Percentiles rank a stretch among this genome's conserved stretches.
These are phyloP conservation scores for Leptinotarsa haldemani DNA, from an alignment of 2,888 invertebrate genomes.

Conservation along the genomic window DNA sequence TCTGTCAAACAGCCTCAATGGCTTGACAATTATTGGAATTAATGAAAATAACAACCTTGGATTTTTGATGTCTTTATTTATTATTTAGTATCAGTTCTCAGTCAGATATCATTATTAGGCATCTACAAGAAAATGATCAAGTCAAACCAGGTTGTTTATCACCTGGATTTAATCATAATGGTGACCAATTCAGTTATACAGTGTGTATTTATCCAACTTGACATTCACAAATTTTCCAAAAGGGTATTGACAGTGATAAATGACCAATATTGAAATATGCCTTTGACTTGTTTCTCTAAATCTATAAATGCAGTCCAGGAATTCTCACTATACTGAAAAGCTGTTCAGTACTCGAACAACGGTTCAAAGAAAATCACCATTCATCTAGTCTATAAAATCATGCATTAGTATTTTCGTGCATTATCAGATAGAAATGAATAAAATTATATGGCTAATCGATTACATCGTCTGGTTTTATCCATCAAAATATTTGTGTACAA, in stretches of 20 bases:
- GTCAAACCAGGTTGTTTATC: neutral
- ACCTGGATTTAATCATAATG: neutral
- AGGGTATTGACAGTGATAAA: too few relatives aligned
- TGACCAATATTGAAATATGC: too few relatives aligned
- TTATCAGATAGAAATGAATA: neutral
- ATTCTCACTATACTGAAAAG: too few relatives aligned
- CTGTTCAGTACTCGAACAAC: too few relatives aligned
- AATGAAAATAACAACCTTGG: constrained; percentile 9
- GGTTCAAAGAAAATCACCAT: neutral
- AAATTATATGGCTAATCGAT: neutral
- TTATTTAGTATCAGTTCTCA: neutral
- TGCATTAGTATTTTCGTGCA: neutral
- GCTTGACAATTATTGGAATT: constrained; percentile 5
- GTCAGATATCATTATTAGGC: constrained; percentile 8
- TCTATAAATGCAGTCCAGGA: too few relatives aligned
- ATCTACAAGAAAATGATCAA: constrained; percentile 11
- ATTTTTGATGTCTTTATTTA: constrained; percentile 2
- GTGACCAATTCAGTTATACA: neutral
- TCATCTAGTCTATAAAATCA: neutral
- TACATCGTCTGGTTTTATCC: neutral
- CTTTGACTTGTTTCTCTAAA: too few relatives aligned
- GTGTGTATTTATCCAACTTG: neutral
- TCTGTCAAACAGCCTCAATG: constrained; percentile 1
- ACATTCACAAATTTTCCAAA: neutral
- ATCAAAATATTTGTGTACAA: constrained; percentile 8